phyloP scores from a whole-genome alignment of 1,140 invertebrate species.

The Diabrotica undecimpunctata region DNA sequence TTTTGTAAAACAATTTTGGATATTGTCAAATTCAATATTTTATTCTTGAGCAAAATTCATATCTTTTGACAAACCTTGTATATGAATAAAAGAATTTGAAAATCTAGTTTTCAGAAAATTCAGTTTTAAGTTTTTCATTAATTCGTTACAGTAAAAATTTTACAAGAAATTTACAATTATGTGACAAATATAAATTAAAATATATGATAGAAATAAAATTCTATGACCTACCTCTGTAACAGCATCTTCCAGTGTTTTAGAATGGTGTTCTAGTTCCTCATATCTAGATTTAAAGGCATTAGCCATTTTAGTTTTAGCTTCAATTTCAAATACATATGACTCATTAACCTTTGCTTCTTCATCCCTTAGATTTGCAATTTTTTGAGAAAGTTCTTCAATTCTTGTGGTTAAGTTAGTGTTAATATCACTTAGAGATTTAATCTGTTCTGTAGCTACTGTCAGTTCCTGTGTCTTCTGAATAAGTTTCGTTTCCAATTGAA shows the following conservation, averaged over 20 bases:
- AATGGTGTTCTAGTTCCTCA: conserved; percentile 72
- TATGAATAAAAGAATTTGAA: no score
- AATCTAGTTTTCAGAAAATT: no score
- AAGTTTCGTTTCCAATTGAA: conserved; percentile 74
- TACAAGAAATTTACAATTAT: no score
- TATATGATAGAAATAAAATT: no score
- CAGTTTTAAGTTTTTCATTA: no score
- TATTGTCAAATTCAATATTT: no score
- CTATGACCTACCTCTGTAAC: conserved; percentile 58
- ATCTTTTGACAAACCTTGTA: no score
- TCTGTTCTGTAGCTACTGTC: conserved; percentile 59
- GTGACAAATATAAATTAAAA: no score
- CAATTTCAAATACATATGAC: conserved; percentile 78
- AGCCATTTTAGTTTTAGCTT: conserved; percentile 78
- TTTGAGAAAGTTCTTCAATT: conserved; percentile 69
- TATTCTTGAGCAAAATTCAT: no score
- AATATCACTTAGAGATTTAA: conserved; percentile 60
- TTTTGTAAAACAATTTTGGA: no score
- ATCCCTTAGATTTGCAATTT: conserved; percentile 71
- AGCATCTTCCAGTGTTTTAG: conserved; percentile 70
- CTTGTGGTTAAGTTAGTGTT: conserved; percentile 65
- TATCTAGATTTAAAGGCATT: conserved; percentile 78
- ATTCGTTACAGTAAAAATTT: no score
- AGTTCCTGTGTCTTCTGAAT: conserved; percentile 77
- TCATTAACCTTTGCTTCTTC: conserved; percentile 73